Base-by-base conservation (phyloP, 2,113 vertebrate genomes). In the Bagarius yarrelli region DNA sequence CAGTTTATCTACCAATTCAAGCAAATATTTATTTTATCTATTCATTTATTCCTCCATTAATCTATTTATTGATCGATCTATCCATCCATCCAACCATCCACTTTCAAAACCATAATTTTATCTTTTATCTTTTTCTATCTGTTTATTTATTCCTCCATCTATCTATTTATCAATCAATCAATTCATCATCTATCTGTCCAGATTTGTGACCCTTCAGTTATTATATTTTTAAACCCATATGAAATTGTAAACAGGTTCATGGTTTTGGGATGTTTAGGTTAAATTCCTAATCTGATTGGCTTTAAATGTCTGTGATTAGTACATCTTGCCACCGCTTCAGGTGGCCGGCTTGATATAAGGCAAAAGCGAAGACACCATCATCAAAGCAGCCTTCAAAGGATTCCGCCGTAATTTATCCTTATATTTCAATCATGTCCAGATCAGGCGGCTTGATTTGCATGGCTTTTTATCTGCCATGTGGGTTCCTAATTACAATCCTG, bases 331-430 rank as follows among this genome's bases (percentile, higher is more conserved):
- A 44, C 80, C 80, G 77, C 69, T 83, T 83, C 50, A 69, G 30
- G 77, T 15, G 40, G 27, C 34, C 12, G 18, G 15, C 73, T 56
- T 63, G 61, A 44, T 67, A 55, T 67, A 84, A 70, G n/a, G 50
- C 80, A 76, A 30, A 66, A 64, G 56, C 63, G 34, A 66, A 80
- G 81, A 83, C 57, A 57, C 5, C 12, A 34, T 83, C 85, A 83
- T 87, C 83, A 87, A 85, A 86, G 85, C 55, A 3, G 32, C 25
- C 81, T 85, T 86, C 85, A 84, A 84, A 87, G 81, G 64, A 56
- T 27, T 21, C 60, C 60, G 69, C 83, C 74, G 83, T 80, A 73
- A 86, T 86, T 83, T 85, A 83, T 77, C 75, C 79, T 76, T 76
- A 82, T 66, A 82, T 72, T 81, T 77, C 67, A 80, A 66, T 78